These are phyloP conservation scores for Leucoraja ocellata DNA, from an alignment of 2,797 vertebrate genomes.

Conservation along the genomic window DNA sequence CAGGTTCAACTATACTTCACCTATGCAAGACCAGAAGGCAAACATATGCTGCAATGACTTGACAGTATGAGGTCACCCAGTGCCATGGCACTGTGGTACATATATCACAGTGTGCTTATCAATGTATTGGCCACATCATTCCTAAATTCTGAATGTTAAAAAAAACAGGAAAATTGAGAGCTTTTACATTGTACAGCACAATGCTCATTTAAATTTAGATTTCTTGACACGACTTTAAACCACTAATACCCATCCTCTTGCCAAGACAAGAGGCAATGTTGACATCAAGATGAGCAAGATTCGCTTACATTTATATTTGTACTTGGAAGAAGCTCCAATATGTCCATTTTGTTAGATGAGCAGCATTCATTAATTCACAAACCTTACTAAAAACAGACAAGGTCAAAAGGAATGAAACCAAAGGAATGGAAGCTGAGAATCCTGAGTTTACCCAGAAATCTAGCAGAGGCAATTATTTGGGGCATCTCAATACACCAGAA, in stretches of 20 bases:
- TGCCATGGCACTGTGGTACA: neutral
- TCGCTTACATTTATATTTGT: too few relatives aligned
- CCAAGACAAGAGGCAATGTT: too few relatives aligned
- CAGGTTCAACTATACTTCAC: neutral
- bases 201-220: neutral
- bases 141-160: neutral
- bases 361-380: neutral
- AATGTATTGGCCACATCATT: neutral
- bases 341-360: neutral
- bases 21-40: constrained; percentile 9
- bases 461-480: neutral
- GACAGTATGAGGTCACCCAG: neutral
- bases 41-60: constrained; percentile 33
- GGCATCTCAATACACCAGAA: neutral
- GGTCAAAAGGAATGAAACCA: neutral
- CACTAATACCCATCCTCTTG: neutral
- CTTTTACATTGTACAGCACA: neutral
- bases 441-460: neutral
- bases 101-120: neutral
- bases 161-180: neutral
- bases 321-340: too few relatives aligned
- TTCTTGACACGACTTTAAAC: neutral
- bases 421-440: neutral
- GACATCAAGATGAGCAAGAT: too few relatives aligned
- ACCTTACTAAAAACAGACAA: neutral